These are phyloP conservation scores for Macrotis lagotis DNA, from an alignment of 2,113 vertebrate genomes.

Conservation along the genomic window DNA sequence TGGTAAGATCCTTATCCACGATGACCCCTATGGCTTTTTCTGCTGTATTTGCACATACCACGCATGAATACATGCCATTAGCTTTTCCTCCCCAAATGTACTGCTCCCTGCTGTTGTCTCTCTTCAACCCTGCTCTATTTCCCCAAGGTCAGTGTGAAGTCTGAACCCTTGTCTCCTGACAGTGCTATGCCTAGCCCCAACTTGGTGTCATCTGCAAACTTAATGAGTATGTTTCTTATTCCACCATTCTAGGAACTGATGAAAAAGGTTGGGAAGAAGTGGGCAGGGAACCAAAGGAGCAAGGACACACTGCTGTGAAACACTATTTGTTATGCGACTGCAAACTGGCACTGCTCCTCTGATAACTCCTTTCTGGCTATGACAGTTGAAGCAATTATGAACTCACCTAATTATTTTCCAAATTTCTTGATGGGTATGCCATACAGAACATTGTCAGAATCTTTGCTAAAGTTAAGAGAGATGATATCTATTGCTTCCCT, in stretches of 20 bases:
- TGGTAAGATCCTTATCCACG: not conserved
- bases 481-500: not conserved
- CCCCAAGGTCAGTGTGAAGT: fast-evolving
- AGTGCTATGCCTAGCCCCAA: no score
- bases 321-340: not conserved
- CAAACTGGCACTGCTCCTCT: no score
- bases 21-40: slow-evolving; percentile 2
- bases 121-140: not conserved
- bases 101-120: not conserved
- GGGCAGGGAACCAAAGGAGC: not conserved
- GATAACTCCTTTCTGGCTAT: not conserved
- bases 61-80: not conserved
- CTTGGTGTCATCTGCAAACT: not conserved
- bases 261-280: not conserved
- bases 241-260: not conserved
- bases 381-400: not conserved
- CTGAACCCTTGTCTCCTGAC: not conserved
- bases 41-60: not conserved
- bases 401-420: not conserved
- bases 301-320: not conserved
- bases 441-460: not conserved
- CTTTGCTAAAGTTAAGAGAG: slow-evolving; percentile 36
- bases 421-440: not conserved
- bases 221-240: not conserved
- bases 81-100: not conserved